A percentile compares a stretch with the other conserved stretches of the same genome.
These are phyloP conservation scores for Chamaetylas fuelleborni DNA, from an alignment of 2,113 vertebrate genomes.

Conservation along the genomic window DNA sequence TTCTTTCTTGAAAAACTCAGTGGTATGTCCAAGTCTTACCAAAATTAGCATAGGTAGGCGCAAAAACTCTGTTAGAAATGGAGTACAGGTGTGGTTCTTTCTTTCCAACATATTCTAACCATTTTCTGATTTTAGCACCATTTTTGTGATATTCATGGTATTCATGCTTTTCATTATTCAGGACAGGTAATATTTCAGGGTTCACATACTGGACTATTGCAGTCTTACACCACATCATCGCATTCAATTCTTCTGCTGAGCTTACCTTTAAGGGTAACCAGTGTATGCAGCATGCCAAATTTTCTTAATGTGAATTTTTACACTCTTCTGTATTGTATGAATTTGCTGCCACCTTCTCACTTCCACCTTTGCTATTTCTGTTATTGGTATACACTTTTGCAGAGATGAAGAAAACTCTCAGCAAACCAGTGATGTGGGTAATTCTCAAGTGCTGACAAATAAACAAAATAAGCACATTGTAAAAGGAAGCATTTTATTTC, in stretches of 20 bases:
- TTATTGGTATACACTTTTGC: not conserved
- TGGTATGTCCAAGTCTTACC: not conserved
- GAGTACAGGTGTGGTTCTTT: not conserved
- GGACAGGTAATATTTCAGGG: not conserved
- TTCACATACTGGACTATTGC: not conserved
- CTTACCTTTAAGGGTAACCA: not conserved
- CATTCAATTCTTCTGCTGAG: not conserved
- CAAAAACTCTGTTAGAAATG: not conserved
- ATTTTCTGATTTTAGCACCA: not conserved
- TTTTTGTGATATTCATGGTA: not conserved
- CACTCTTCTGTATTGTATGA: not conserved
- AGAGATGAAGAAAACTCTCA: not conserved
- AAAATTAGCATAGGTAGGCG: not conserved
- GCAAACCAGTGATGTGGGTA: not conserved
- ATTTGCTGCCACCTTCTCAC: not conserved
- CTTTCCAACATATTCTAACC: not conserved
- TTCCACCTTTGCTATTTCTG: not conserved
- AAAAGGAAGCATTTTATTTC: not conserved
- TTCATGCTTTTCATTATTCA: not conserved
- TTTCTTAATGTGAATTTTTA: not conserved
- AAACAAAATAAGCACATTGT: not conserved
- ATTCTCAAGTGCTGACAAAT: slow-evolving; percentile 14
- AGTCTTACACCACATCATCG: not conserved
- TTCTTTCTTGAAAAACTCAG: not conserved
- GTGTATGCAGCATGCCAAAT: not conserved